Conservation (phyloP, 2,888 invertebrate genomes). For the Aphrophora alni region DNA sequence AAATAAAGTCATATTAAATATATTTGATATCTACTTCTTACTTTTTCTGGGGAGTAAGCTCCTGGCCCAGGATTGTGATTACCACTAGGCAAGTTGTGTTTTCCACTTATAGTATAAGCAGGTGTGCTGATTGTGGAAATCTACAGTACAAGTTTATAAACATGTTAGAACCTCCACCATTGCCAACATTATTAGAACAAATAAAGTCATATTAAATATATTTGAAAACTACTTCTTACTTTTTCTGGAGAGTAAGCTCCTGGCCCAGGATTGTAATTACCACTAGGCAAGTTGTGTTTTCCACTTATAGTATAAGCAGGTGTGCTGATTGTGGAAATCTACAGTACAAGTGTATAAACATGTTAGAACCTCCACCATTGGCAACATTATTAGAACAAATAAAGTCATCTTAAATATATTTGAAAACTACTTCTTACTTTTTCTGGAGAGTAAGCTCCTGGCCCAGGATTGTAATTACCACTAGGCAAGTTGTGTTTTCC, state of each 20-base stretch:
- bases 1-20: too few species aligned
- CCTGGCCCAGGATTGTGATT: slow-evolving; percentile 73
- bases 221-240: slow-evolving; percentile 61
- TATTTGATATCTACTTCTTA: too few species aligned
- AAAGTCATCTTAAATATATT: too few species aligned
- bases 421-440: slow-evolving; percentile 66
- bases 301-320: slow-evolving; percentile 90
- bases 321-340: slow-evolving; percentile 54
- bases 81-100: not conserved
- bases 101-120: not conserved
- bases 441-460: slow-evolving; percentile 93
- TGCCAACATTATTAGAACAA: not conserved
- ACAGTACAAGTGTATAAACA: not conserved
- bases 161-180: not conserved
- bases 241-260: slow-evolving; percentile 94
- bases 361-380: not conserved
- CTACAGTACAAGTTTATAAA: slow-evolving; percentile 7
- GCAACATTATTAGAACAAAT: too few species aligned
- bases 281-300: slow-evolving; percentile 73
- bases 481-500: slow-evolving; percentile 77
- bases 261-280: slow-evolving; percentile 83
- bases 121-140: slow-evolving; percentile 21
- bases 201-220: not conserved
- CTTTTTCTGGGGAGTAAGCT: slow-evolving; percentile 93
- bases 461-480: slow-evolving; percentile 79